Evolutionary conservation across 2,797 vertebrate species (phyloP).

Genomic region (Phyllotis vaccarum): DNA sequence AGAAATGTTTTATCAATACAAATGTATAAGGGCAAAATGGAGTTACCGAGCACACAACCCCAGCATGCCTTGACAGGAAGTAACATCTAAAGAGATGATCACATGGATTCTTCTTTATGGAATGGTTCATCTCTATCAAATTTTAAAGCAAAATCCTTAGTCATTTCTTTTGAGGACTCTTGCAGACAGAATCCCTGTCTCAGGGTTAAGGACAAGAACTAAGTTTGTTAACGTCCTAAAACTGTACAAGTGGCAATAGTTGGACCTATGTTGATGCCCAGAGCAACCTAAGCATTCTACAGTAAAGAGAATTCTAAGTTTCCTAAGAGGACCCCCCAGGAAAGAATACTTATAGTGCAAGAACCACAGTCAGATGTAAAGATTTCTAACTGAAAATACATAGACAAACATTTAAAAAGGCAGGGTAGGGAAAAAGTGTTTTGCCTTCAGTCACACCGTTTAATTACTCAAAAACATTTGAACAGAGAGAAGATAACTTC

Average conservation of each 20-base stretch:
- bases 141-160: background rate
- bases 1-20: background rate
- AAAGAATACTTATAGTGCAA: background rate
- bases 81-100: background rate
- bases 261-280: background rate
- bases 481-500: background rate
- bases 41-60: background rate
- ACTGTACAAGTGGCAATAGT: background rate
- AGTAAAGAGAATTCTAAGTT: background rate
- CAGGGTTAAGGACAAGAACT: background rate
- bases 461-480: background rate
- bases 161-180: background rate
- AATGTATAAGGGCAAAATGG: background rate
- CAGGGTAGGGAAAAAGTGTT: conserved; percentile 3
- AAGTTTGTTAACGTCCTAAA: background rate
- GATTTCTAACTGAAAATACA: background rate
- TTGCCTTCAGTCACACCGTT: background rate
- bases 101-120: background rate
- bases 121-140: background rate
- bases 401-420: conserved; percentile 29
- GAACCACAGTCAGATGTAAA: background rate
- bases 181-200: background rate
- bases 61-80: background rate
- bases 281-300: background rate
- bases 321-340: background rate